Base-by-base conservation (phyloP, 2,797 vertebrate species). In the Ispidina lecontei region DNA sequence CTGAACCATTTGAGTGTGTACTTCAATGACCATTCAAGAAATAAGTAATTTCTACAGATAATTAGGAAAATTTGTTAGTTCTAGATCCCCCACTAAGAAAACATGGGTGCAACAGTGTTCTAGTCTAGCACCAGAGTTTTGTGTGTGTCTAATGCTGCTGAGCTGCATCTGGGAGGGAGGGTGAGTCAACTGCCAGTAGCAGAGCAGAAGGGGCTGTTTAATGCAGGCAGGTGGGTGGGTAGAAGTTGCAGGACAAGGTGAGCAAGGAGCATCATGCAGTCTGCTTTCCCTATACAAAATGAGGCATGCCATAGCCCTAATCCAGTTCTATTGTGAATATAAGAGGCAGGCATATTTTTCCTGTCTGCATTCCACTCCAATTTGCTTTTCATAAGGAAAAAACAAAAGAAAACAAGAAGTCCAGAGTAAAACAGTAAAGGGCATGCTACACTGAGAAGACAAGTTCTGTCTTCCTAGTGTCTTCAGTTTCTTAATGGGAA, bases 401-500 rank as follows among this genome's bases (percentile, higher is more conserved):
- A 31, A 31, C 31, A 47, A 43, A 63, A 43, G 3, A 23, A 22
- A 37, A 16, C 17, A 25, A 10, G 6, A 20, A 6, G 7, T 13
- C 11, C 26, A 52, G 39, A 70, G 39, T 47, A 37, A 69, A 84
- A 63, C 1, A 6, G 13, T 11, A 19, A 54, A 75, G 44, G 43
- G 12, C 22, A 62, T 77, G 46, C 64, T 58, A 8, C 1, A 1
- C 33, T 69, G 37, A 73, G 37, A 84, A 55, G 52, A 74, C 25
- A 60, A 23, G 28, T 77, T 80, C 72, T 64, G 73, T 43, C 47
- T 91, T 87, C 33, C 41, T 92, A 54, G 78, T 1, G 8, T 75
- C 73, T 88, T 70, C 62, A 41, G 7, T 73, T 94, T 88, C 67
- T 92, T 82, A 90, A 86, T 62, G 41, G 70, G 62, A 79, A 86